Evolutionary conservation across 2,888 invertebrate genomes (phyloP).

Genomic region (Scotopteryx bipunctaria): DNA sequence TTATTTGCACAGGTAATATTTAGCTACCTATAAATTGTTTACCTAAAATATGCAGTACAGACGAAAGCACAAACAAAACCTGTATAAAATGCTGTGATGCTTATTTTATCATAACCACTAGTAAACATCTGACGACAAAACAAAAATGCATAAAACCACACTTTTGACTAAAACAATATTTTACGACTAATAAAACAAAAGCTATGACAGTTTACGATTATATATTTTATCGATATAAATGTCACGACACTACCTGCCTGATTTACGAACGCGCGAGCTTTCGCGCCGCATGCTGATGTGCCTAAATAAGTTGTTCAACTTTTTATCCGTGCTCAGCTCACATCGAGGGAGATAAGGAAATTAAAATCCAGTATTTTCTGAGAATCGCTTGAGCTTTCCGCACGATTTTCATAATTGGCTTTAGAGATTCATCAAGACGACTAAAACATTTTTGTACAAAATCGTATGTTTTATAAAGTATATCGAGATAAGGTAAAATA

Average conservation of each 20-base stretch:
- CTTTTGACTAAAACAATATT: background rate
- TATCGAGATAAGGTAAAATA: no score
- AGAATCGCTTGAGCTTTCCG: conserved; percentile 51
- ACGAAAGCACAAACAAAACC: no score
- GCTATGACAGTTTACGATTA: conserved; percentile 9
- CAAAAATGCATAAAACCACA: no score
- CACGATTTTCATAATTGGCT: conserved; percentile 59
- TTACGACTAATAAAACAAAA: conserved; percentile 12
- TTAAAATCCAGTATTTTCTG: conserved; percentile 12
- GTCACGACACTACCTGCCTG: conserved; percentile 50
- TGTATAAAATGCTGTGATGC: no score
- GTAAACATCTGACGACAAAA: no score
- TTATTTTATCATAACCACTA: no score
- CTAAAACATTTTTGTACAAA: no score
- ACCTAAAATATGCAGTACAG: no score
- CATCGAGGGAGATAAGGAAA: background rate
- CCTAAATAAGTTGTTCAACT: conserved; percentile 52
- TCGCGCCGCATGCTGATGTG: conserved; percentile 57
- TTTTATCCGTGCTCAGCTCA: conserved; percentile 33
- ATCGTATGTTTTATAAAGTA: no score
- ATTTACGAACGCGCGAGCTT: conserved; percentile 49
- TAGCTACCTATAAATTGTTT: no score
- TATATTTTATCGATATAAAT: conserved; percentile 35
- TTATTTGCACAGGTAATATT: conserved; percentile 2
- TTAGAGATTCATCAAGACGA: conserved; percentile 41